phyloP scores from a whole-genome alignment of 2,113 vertebrate genomes.

The Channa maculata region DNA sequence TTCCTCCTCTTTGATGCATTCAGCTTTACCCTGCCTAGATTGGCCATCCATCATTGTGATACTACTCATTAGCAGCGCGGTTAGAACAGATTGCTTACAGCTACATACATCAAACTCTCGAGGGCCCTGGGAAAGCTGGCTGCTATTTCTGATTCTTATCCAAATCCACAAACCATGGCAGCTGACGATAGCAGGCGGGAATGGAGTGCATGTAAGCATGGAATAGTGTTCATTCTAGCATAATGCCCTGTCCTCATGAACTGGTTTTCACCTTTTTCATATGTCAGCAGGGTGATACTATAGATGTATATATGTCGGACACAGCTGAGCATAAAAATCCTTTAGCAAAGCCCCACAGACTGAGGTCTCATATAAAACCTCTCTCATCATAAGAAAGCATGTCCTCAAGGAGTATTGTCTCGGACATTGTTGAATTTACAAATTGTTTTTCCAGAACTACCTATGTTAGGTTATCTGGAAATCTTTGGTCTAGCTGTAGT shows the following conservation, averaged over 20 bases:
- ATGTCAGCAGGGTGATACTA: constrained; percentile 42
- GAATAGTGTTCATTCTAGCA: constrained; percentile 46
- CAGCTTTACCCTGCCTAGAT: constrained; percentile 39
- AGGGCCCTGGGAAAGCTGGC: constrained; percentile 45
- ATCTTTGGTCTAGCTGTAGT: not conserved
- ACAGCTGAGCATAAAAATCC: constrained; percentile 15
- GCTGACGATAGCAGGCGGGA: constrained; percentile 37
- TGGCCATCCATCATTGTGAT: constrained; percentile 47
- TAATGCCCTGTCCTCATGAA: constrained; percentile 31
- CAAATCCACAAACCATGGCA: constrained; percentile 32
- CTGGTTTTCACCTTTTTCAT: constrained; percentile 53
- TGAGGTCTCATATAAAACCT: not conserved
- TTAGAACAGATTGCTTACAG: constrained; percentile 41
- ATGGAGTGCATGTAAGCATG: constrained; percentile 11
- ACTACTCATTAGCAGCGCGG: constrained; percentile 59
- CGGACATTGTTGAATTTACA: not conserved
- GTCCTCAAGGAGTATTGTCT: not conserved
- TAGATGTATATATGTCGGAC: constrained; percentile 21
- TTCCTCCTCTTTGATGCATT: constrained; percentile 9
- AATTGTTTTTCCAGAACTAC: not conserved
- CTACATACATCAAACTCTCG: constrained; percentile 37
- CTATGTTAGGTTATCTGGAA: too few species aligned
- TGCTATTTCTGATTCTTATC: constrained; percentile 66
- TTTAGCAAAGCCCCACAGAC: constrained; percentile 12
- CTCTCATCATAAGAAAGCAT: constrained; percentile 3